phyloP scores from a whole-genome alignment of 2,113 vertebrate species.

The Furnarius figulus region DNA sequence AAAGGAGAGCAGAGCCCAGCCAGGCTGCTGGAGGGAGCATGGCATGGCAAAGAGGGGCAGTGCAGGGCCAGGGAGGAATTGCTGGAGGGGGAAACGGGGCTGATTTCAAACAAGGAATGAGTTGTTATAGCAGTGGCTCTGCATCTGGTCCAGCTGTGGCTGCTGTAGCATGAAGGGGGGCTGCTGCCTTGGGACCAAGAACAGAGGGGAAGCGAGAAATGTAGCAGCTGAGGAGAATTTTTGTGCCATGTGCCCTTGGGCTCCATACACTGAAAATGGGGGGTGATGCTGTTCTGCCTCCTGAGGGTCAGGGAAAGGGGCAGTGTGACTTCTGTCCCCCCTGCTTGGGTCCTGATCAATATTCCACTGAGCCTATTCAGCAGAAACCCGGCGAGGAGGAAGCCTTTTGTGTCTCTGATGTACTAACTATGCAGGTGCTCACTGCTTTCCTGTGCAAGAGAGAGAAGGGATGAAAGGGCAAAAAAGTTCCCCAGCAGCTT shows the following conservation, averaged over 20 bases:
- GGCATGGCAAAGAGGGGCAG: neutral
- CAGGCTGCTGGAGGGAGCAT: neutral
- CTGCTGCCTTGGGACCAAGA: neutral
- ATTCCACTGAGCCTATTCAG: neutral
- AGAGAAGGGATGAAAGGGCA: neutral
- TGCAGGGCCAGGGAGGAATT: neutral
- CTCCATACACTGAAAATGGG: fast-evolving
- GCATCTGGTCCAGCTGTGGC: neutral
- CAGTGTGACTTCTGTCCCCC: neutral
- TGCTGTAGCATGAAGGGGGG: neutral
- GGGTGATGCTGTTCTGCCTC: neutral
- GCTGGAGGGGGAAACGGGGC: neutral
- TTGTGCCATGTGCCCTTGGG: neutral
- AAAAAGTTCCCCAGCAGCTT: neutral
- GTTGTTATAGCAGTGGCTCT: neutral
- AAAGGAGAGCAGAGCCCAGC: neutral
- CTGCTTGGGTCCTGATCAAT: neutral
- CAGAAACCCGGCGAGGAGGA: neutral
- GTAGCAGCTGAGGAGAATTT: neutral
- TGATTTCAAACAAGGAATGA: neutral
- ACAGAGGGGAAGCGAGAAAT: neutral
- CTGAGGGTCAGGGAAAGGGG: neutral
- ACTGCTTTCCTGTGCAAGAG: neutral
- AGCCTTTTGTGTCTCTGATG: neutral
- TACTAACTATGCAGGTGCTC: constrained; percentile 54